A percentile compares a stretch with the other conserved stretches of the same genome.
These are phyloP conservation scores for Criorhina ranunculi DNA, from an alignment of 2,888 invertebrate species.

Conservation along the genomic window DNA sequence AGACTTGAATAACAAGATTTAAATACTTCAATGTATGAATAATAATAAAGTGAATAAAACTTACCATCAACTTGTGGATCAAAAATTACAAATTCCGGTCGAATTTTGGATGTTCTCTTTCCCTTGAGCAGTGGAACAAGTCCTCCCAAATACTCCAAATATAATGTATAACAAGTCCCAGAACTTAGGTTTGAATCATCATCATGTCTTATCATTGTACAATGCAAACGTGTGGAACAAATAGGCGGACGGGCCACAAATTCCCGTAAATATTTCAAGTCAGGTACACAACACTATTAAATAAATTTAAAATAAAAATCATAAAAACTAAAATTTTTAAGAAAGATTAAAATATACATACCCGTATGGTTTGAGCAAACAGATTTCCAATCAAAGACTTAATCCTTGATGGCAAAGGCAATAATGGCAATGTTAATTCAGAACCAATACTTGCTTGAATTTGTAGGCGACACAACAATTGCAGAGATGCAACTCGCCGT, in stretches of 20 bases:
- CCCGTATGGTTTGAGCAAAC: slow-evolving; percentile 97
- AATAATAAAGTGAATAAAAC: background rate
- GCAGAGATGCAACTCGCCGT: slow-evolving; percentile 94
- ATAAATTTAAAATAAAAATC: slow-evolving; percentile 8
- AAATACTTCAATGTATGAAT: too few relatives aligned
- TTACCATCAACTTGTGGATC: slow-evolving; percentile 94
- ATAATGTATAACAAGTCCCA: slow-evolving; percentile 93
- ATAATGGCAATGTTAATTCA: slow-evolving; percentile 90
- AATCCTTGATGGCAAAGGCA: slow-evolving; percentile 95
- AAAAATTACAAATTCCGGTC: slow-evolving; percentile 99
- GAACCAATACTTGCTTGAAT: slow-evolving; percentile 90
- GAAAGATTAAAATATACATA: slow-evolving; percentile 83
- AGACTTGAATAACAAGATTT: too few relatives aligned
- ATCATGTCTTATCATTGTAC: slow-evolving; percentile 98
- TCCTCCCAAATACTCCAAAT: slow-evolving; percentile 98
- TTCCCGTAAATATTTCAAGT: slow-evolving; percentile 92
- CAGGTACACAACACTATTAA: slow-evolving; percentile 96
- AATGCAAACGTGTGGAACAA: slow-evolving; percentile 94
- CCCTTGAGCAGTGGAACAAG: slow-evolving; percentile 98
- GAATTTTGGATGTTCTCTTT: slow-evolving; percentile 96
- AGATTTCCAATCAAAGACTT: slow-evolving; percentile 93
- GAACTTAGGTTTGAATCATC: slow-evolving; percentile 90
- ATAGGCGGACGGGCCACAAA: slow-evolving; percentile 97
- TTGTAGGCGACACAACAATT: slow-evolving; percentile 93
- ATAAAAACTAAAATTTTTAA: background rate